Evolutionary conservation across 2,113 vertebrate species (phyloP).

Genomic region (Vicugna pacos): DNA sequence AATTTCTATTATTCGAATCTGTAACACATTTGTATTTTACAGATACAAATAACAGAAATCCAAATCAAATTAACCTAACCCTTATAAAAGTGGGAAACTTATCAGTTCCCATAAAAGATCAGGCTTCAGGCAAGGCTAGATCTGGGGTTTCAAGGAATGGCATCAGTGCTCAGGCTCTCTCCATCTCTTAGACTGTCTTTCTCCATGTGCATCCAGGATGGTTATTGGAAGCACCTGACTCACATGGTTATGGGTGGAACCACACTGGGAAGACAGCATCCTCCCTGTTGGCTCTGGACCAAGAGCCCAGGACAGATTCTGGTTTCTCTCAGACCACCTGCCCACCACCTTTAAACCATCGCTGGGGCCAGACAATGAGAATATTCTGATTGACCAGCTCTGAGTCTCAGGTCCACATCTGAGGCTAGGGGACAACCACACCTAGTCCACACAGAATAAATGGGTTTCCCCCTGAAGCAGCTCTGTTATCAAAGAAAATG

Average conservation of each 20-base stretch:
- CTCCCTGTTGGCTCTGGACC: not conserved
- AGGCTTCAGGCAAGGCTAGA: not conserved
- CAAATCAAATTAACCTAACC: not conserved
- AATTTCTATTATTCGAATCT: not conserved
- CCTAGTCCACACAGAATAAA: not conserved
- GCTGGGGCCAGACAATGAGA: not conserved
- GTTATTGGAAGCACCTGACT: not conserved
- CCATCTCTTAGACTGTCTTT: not conserved
- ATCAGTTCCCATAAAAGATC: fast-evolving
- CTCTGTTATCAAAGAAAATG: not conserved
- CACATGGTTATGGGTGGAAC: fast-evolving
- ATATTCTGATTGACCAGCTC: not conserved
- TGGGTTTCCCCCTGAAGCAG: not conserved
- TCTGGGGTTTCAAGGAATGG: no score
- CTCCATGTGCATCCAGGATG: not conserved
- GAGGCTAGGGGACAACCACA: not conserved
- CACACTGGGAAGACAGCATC: fast-evolving
- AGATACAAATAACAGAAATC: not conserved
- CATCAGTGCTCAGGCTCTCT: not conserved
- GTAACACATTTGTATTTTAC: no score
- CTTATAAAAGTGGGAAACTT: not conserved
- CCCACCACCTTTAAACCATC: not conserved
- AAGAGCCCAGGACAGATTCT: not conserved
- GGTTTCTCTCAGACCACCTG: not conserved
- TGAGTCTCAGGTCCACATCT: not conserved